Evolutionary conservation across 2,113 vertebrate genomes (phyloP), one percentile per base, ranked within the genome.

Genomic region (Morone chrysops): DNA sequence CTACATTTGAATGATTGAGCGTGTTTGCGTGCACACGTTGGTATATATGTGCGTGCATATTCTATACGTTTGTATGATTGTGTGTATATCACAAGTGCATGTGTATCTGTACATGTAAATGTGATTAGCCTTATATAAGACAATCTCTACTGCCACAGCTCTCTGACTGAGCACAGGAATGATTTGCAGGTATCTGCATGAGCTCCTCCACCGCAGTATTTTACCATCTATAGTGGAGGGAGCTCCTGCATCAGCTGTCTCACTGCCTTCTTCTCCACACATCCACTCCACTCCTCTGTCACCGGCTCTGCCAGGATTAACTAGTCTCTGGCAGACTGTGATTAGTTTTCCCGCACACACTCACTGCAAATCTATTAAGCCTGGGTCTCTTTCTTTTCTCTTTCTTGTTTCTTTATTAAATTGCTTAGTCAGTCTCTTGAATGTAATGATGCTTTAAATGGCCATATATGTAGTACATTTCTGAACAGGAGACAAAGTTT

Each of bases 181-280:
- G 75, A 67, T 84, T 73, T 84, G 71, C 89, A 89, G 89, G 78
- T 84, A 75, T 70, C 75, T 71, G 70, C 68, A 41, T 0, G 75
- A 82, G 78, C 88, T 75, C 82, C 77, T 78, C 74, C 77, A 68
- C 74, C 1, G 40, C 66, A 36, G 65, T 60, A 48, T 70, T 75
- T 69, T 6, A 65, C 43, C 63, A 38, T 67, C 72, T 69, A 40
- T 48, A 75, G 83, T 86, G 72, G 85, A 69, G 75, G 61, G 56
- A 89, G 85, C 80, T 74, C 70, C 54, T 80, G 81, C 63, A 67
- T 92, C 90, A 95, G 93, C 94, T 95, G 80, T 85, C 84, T 90
- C 94, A 95, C 95, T 94, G 94, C 95, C 94, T 66, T 88, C 53
- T 81, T 82, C 78, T 83, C 80, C 60, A 89, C 60, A 73, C 51